Evolutionary conservation across 2,888 invertebrate genomes (phyloP).

Genomic region (Epinotia demarniana): DNA sequence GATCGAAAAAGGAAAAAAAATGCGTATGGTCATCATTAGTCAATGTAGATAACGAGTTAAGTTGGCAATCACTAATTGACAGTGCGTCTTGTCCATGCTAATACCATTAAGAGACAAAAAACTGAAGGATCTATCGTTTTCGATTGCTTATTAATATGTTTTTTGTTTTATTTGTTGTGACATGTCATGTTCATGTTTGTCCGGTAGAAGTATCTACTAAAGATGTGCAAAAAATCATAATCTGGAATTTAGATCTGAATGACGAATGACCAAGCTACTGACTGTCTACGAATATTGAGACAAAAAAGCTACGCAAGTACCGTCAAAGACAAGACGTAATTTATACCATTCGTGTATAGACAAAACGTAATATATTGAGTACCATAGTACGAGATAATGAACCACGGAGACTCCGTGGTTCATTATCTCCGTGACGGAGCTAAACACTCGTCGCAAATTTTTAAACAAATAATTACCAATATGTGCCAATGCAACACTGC

Average conservation of each 20-base stretch:
- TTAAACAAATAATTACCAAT: not conserved
- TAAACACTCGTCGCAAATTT: not conserved
- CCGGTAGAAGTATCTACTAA: not conserved
- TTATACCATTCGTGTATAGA: no score
- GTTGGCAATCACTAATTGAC: constrained; percentile 22
- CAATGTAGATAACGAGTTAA: constrained; percentile 15
- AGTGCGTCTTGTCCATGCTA: constrained; percentile 25
- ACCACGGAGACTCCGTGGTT: no score
- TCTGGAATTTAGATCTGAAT: constrained; percentile 2
- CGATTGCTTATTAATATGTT: not conserved
- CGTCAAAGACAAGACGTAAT: no score
- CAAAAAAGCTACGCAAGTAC: not conserved
- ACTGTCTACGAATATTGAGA: not conserved
- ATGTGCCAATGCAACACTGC: not conserved
- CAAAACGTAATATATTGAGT: no score
- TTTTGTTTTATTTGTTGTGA: constrained; percentile 21
- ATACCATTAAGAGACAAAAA: constrained; percentile 27
- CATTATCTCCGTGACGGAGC: no score
- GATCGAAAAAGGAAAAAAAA: not conserved
- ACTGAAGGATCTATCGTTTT: constrained; percentile 5
- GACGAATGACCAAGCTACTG: not conserved
- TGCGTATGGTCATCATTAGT: not conserved
- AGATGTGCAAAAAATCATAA: constrained; percentile 4
- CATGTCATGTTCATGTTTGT: constrained; percentile 24
- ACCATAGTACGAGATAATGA: no score